A percentile compares a stretch with the other conserved stretches of the same genome.
These are phyloP conservation scores for Abrostola tripartita DNA, from an alignment of 2,888 invertebrate genomes.

Conservation along the genomic window DNA sequence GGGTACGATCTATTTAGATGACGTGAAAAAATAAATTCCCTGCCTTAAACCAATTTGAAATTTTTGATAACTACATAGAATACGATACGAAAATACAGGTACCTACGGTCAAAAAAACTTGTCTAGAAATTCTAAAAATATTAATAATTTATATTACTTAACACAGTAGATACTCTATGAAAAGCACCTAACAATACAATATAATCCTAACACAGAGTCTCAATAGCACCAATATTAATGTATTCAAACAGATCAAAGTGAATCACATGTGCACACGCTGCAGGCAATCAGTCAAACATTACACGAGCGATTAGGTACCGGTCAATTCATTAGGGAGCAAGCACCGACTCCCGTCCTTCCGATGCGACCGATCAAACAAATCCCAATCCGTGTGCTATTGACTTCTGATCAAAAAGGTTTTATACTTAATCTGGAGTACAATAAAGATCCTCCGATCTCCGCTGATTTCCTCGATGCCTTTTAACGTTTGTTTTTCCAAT, in stretches of 20 bases:
- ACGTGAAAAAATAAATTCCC: too few relatives aligned
- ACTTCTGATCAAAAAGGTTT: slow-evolving; percentile 54
- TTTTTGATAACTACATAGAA: too few relatives aligned
- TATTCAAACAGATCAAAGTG: slow-evolving; percentile 23
- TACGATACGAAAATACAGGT: too few relatives aligned
- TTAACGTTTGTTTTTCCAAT: slow-evolving; percentile 18
- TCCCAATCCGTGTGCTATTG: slow-evolving; percentile 47
- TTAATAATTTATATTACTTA: too few relatives aligned
- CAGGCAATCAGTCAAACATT: slow-evolving; percentile 54
- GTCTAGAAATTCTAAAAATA: too few relatives aligned
- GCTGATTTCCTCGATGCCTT: slow-evolving; percentile 23
- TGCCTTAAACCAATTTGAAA: too few relatives aligned
- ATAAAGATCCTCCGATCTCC: slow-evolving; percentile 21
- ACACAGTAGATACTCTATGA: neutral
- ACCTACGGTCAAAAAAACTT: too few relatives aligned
- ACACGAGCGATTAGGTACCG: slow-evolving; percentile 59
- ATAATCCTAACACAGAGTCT: neutral
- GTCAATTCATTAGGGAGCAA: slow-evolving; percentile 66
- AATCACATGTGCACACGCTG: slow-evolving; percentile 31
- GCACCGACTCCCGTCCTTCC: slow-evolving; percentile 46
- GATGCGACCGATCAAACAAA: slow-evolving; percentile 56
- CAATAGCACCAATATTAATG: neutral
- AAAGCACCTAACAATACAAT: neutral
- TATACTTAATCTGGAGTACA: slow-evolving; percentile 31
- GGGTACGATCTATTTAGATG: too few relatives aligned